Conservation (phyloP, 2,888 invertebrate species). For the Tetramorium bicarinatum region DNA sequence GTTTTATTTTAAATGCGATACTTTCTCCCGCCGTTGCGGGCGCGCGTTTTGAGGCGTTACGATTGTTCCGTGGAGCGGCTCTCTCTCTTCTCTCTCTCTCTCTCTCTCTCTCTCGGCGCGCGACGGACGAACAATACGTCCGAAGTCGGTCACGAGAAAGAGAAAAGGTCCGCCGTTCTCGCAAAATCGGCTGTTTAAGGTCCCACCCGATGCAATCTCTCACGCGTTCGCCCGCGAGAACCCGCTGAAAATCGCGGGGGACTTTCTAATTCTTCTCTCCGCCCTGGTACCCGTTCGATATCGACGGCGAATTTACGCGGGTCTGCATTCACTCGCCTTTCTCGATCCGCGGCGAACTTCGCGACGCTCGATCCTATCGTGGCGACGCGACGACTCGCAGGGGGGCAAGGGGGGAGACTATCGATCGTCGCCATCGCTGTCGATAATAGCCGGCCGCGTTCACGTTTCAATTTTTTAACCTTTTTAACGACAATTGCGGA, state of each 20-base stretch:
- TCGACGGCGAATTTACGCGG: constrained; percentile 1
- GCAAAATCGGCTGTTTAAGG: constrained; percentile 37
- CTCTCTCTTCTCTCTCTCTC: constrained; percentile 6
- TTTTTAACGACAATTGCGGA: not conserved
- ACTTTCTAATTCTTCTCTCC: constrained; percentile 38
- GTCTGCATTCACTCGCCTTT: not conserved
- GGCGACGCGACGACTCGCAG: not conserved
- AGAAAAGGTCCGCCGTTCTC: constrained; percentile 46
- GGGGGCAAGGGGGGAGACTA: not conserved
- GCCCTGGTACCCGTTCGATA: not conserved
- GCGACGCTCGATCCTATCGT: constrained; percentile 4
- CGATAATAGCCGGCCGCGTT: constrained; percentile 10
- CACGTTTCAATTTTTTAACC: constrained; percentile 37
- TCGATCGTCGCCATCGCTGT: not conserved
- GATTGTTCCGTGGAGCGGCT: not conserved
- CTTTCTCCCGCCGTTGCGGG: not conserved
- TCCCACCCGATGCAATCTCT: constrained; percentile 36
- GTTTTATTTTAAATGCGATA: constrained; percentile 23
- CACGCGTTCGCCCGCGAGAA: constrained; percentile 14
- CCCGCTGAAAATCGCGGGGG: constrained; percentile 26
- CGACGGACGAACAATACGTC: constrained; percentile 18
- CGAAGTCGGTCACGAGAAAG: constrained; percentile 53
- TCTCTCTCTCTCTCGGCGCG: not conserved
- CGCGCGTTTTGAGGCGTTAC: not conserved
- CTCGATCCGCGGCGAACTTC: not conserved